Conservation (phyloP, 2,113 vertebrate species). For the Cyanistes caeruleus region DNA sequence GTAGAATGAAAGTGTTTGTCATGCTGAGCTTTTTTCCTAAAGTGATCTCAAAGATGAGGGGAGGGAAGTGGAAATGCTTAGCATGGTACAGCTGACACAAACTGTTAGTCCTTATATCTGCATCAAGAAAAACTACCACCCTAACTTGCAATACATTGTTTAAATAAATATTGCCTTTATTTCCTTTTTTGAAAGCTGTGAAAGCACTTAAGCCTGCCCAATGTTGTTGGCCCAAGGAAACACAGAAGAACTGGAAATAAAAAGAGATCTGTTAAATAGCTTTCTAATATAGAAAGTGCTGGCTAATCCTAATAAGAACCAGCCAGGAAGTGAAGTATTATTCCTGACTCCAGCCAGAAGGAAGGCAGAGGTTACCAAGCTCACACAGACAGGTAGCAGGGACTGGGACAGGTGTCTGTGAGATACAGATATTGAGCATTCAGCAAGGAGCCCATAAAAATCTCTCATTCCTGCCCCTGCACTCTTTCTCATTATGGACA, state of each 20-base stretch:
- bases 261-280: neutral
- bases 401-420: neutral
- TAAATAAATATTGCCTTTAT: neutral
- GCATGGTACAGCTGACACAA: neutral
- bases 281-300: neutral
- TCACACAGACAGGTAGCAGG: neutral
- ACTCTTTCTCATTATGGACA: neutral
- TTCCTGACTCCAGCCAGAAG: neutral
- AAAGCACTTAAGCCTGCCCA: neutral
- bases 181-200: neutral
- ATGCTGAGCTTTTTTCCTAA: neutral
- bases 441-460: neutral
- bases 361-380: neutral
- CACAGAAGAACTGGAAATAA: neutral
- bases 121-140: neutral
- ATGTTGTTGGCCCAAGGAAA: neutral
- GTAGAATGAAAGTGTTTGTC: neutral
- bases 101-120: neutral
- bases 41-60: neutral
- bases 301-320: neutral
- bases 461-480: neutral
- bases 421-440: neutral
- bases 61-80: neutral
- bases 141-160: neutral
- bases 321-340: neutral